Evolutionary conservation across 2,113 vertebrate genomes (phyloP).

Genomic region (Scophthalmus maximus): DNA sequence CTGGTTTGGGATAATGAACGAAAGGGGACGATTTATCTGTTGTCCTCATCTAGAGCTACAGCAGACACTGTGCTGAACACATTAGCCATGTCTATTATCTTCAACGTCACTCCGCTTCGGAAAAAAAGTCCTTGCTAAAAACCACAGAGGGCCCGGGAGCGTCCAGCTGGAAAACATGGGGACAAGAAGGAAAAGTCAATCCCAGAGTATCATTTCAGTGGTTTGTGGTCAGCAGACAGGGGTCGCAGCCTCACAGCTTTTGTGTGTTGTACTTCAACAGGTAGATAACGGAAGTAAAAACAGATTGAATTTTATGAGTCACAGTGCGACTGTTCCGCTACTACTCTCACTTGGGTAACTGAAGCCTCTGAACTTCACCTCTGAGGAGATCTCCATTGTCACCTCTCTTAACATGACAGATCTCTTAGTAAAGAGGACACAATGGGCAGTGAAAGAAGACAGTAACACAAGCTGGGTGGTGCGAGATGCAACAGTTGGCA

Average conservation of each 20-base stretch:
- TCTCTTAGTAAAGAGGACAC: conserved; percentile 53
- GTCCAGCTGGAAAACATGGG: conserved; percentile 34
- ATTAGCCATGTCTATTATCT: conserved; percentile 51
- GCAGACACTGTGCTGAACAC: conserved; percentile 58
- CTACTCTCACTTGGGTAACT: conserved; percentile 65
- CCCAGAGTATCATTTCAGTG: conserved; percentile 53
- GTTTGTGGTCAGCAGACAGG: conserved; percentile 28
- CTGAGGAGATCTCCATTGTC: conserved; percentile 62
- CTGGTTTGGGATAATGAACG: conserved; percentile 33
- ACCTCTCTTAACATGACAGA: conserved; percentile 62
- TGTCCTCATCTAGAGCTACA: conserved; percentile 58
- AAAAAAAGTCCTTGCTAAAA: conserved; percentile 58
- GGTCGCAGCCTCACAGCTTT: conserved; percentile 64
- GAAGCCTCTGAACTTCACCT: conserved; percentile 58
- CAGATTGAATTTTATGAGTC: conserved; percentile 49
- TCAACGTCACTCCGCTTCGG: conserved; percentile 57
- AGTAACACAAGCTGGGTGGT: conserved; percentile 65
- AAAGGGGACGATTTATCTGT: conserved; percentile 55
- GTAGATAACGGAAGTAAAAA: conserved; percentile 65
- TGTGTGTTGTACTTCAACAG: conserved; percentile 41
- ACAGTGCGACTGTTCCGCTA: conserved; percentile 43
- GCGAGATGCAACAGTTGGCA: conserved; percentile 64
- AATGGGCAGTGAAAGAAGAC: conserved; percentile 54
- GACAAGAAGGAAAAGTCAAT: conserved; percentile 52
- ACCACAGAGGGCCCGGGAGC: conserved; percentile 39